phyloP scores from a whole-genome alignment of 2,113 vertebrate genomes.

The Acanthochromis polyacanthus region DNA sequence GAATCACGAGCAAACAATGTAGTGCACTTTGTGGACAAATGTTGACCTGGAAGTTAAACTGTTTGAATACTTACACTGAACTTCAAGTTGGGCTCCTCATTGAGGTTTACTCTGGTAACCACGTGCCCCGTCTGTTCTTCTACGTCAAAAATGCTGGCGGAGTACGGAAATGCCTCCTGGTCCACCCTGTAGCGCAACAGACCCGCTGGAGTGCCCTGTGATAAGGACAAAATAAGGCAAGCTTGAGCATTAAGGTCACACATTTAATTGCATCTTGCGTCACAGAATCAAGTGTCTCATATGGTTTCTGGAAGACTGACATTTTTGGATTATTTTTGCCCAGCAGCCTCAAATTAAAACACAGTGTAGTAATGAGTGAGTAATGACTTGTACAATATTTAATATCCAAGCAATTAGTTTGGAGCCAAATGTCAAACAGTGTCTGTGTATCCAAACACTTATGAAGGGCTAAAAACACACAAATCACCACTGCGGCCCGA shows the following conservation, averaged over 20 bases:
- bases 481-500: constrained; percentile 3
- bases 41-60: neutral
- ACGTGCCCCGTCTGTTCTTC: constrained; percentile 91
- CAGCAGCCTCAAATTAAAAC: constrained; percentile 31
- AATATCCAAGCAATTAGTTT: constrained; percentile 38
- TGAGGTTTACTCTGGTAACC: constrained; percentile 94
- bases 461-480: neutral
- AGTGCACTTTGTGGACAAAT: neutral
- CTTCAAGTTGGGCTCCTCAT: constrained; percentile 93
- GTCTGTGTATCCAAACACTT: constrained; percentile 2
- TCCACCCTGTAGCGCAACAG: constrained; percentile 91
- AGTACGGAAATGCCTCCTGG: constrained; percentile 88
- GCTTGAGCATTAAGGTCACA: neutral
- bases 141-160: constrained; percentile 94
- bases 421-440: constrained; percentile 43
- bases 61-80: constrained; percentile 88
- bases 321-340: neutral
- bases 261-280: constrained; percentile 1
- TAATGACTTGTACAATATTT: constrained; percentile 24
- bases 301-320: neutral
- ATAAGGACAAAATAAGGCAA: constrained; percentile 3
- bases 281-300: neutral
- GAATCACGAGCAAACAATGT: no score
- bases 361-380: neutral
- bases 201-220: constrained; percentile 92